Percentiles rank a stretch among this genome's conserved stretches.
Conservation (phyloP, 2,113 vertebrate genomes). For the Carlito syrichta region DNA sequence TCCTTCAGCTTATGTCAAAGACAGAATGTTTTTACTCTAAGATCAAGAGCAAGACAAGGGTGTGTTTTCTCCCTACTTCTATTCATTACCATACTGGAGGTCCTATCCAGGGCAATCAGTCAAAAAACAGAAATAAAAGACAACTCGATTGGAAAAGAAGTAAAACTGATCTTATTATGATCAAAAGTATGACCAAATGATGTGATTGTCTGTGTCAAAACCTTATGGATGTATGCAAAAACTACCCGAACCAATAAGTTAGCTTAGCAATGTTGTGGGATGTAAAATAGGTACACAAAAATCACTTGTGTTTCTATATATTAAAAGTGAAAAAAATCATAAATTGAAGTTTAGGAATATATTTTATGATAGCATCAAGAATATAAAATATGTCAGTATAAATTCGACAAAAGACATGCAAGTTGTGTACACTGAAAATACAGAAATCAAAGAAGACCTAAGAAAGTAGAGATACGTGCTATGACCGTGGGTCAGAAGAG, state of each 20-base stretch:
- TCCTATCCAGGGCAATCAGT: background rate
- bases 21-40: too few relatives aligned
- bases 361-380: background rate
- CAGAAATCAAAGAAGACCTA: background rate
- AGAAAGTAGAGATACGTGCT: fast-evolving
- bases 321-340: background rate
- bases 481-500: fast-evolving
- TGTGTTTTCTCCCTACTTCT: background rate
- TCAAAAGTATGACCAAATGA: background rate
- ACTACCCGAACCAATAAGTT: background rate
- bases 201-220: background rate
- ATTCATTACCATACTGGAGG: background rate
- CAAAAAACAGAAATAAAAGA: background rate
- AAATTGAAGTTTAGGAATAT: background rate
- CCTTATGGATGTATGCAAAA: background rate
- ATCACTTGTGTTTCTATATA: background rate
- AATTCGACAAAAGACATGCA: background rate
- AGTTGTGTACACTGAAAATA: background rate
- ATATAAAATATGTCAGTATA: background rate
- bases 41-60: background rate
- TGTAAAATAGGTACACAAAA: background rate
- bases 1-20: fast-evolving
- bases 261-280: background rate
- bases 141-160: background rate
- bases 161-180: background rate